Evolutionary conservation across 1,140 invertebrate genomes (phyloP), one percentile per base, ranked within the genome.

Genomic region (Parasteatoda tepidariorum): DNA sequence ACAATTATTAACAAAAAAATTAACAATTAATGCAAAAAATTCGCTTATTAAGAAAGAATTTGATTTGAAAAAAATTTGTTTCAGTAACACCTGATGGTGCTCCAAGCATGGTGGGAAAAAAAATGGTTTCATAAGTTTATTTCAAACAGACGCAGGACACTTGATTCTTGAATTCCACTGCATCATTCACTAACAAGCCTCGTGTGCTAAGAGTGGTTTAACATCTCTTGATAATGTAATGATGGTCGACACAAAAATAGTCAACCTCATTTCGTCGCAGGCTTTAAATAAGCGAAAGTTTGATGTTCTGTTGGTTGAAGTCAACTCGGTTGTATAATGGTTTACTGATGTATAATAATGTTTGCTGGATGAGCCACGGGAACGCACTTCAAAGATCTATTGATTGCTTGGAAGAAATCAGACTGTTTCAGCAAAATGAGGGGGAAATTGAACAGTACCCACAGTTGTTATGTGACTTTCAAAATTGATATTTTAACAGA

Each of bases 321-420:
- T 41, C 13, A 11, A 30, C 2, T 62, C 61, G 61, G 61, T 62
- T 7, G n/a, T 62, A 62, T 18, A 28, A 1, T 62, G 59, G 59
- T 26, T 62, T 28, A 26, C 59, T 28, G 61, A 9, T 28, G 26
- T 28, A n/a, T n/a, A n/a, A 62, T 62, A 22, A 5, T 62, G 13
- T 26, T 3, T 24, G 6, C 15, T 18, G 15, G 15, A 6, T 41
- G 15, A 9, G 22, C 26, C 18, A 26, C 28, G 15, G 61, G 15
- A 64, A 64, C 61, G 26, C 30, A 7, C 61, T 64, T 64, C 61
- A 64, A 64, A 26, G 6, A 64, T 64, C 30, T 64, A 26, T 64
- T 64, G 61, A 64, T 26, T 26, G 13, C 13, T 41, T 41, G n/a
- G n/a, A n/a, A n/a, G 13, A 41, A 6, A 41, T 41, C 38, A 41